A percentile compares a stretch with the other conserved stretches of the same genome.
These are phyloP conservation scores for Nomada flava DNA, from an alignment of 2,888 invertebrate genomes.

Conservation along the genomic window DNA sequence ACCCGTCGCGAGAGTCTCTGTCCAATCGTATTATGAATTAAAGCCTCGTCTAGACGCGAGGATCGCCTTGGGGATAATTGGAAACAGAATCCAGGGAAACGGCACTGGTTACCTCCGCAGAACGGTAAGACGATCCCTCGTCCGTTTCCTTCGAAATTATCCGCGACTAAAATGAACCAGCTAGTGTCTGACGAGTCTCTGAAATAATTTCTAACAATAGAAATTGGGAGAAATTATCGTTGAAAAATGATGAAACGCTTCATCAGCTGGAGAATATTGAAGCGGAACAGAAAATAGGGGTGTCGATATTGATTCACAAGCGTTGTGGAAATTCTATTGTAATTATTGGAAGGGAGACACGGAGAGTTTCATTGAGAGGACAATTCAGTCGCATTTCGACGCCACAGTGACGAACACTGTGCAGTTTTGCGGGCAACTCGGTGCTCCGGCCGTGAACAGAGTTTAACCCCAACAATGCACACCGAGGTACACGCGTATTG, in stretches of 20 bases:
- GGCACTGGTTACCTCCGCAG: slow-evolving; percentile 27
- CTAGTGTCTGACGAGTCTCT: neutral
- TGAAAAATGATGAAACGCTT: too few species aligned
- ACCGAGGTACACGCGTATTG: slow-evolving; percentile 37
- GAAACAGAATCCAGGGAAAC: slow-evolving; percentile 57
- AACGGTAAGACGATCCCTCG: slow-evolving; percentile 29
- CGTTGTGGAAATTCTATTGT: neutral
- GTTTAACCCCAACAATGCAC: slow-evolving; percentile 47
- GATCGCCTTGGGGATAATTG: slow-evolving; percentile 63
- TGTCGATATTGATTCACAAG: too few species aligned
- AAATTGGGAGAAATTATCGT: too few species aligned
- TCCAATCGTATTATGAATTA: slow-evolving; percentile 65
- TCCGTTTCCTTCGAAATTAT: slow-evolving; percentile 30
- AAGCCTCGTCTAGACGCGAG: slow-evolving; percentile 62
- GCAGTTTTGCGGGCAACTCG: slow-evolving; percentile 52
- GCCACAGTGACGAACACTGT: slow-evolving; percentile 9
- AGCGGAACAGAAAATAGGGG: too few species aligned
- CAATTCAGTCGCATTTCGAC: slow-evolving; percentile 36
- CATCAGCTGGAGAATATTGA: too few species aligned
- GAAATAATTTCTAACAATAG: too few species aligned
- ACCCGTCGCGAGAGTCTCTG: slow-evolving; percentile 37
- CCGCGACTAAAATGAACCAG: slow-evolving; percentile 16
- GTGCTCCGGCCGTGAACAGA: slow-evolving; percentile 27
- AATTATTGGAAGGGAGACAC: slow-evolving; percentile 7
- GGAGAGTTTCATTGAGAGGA: slow-evolving; percentile 24